phyloP scores from a whole-genome alignment of 2,797 vertebrate genomes.

The Anas bernieri region DNA sequence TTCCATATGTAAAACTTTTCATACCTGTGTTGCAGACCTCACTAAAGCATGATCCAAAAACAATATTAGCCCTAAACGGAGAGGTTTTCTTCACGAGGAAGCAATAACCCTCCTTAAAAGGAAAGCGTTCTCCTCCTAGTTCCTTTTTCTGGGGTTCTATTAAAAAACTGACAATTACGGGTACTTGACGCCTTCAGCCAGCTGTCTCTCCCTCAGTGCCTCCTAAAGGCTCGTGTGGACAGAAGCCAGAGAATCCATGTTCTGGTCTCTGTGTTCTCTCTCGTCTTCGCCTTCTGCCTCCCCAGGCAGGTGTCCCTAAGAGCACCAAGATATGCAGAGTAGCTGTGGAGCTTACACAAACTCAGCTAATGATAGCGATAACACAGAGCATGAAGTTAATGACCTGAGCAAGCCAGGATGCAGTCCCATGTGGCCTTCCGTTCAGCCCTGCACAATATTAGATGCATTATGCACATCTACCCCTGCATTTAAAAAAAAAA shows the following conservation, averaged over 20 bases:
- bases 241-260: conserved; percentile 16
- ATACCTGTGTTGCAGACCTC: neutral
- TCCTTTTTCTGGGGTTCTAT: neutral
- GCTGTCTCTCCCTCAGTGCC: neutral
- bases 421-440: neutral
- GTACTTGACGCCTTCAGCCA: neutral
- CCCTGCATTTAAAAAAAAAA: neutral
- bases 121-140: neutral
- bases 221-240: neutral
- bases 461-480: neutral
- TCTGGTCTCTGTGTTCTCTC: neutral
- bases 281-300: neutral
- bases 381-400: neutral
- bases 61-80: neutral
- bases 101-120: neutral
- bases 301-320: neutral
- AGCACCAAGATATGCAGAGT: neutral
- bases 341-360: neutral
- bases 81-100: neutral
- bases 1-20: neutral
- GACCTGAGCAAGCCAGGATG: neutral
- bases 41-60: conserved; percentile 2
- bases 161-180: neutral
- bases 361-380: neutral
- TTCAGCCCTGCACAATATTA: neutral